Evolutionary conservation across 2,888 invertebrate species (phyloP), one percentile per base, ranked within the genome.

Genomic region (Tinea pellionella): DNA sequence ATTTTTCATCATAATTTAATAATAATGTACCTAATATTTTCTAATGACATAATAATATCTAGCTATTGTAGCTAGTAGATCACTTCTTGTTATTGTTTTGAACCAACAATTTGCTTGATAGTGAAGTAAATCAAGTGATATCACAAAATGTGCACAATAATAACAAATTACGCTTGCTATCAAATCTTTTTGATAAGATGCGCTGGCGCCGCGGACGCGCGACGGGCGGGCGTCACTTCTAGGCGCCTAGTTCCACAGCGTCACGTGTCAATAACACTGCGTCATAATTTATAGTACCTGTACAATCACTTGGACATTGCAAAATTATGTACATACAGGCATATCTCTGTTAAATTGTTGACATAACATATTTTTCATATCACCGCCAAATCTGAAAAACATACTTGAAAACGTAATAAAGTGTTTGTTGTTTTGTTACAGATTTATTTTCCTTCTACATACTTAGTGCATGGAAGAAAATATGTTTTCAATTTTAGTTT

Each of bases 151-250:
- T 37, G n/a, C n/a, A n/a, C 47, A 47, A 47, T 47, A 16, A 47
- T 16, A 16, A 47, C 13, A 47, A 47, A 47, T 47, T 47, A 15
- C 13, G 47, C 13, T 47, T 15, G 53, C 24, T 53, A 53, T 53
- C 53, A 53, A 53, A 18, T 24, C 53, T 7, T 53, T 24, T 24
- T 24, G 53, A 53, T 53, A 53, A 53, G 57, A 16, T 57, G 57
- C 57, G 57, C 57, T 29, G 57, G 57, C 57, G 57, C 32, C 32
- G 57, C 16, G n/a, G 57, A 18, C 53, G 13, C 16, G 15, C 15
- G 9, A 16, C 47, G 9, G n/a, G 47, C 32, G 13, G 57, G 53
- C 53, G 53, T 18, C 51, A 51, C 13, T 24, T 24, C 2, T 3
- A 24, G 24, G 24, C 24, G 24, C 37, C 37, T 9, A 37, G 8